phyloP scores from a whole-genome alignment of 1,140 invertebrate species.

The Diprion similis region DNA sequence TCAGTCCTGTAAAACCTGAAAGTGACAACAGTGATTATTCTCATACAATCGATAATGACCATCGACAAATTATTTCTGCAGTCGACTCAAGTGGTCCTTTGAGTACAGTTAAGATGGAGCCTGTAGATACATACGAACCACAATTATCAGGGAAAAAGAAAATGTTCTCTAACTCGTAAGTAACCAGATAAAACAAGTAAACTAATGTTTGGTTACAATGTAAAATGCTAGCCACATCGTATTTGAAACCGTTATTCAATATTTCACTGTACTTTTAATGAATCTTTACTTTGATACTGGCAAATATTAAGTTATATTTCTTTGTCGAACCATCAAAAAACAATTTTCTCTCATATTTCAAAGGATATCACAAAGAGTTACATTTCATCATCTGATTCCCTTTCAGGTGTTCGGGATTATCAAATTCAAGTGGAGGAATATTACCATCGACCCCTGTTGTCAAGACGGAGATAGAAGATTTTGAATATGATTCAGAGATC shows the following conservation, averaged over 20 bases:
- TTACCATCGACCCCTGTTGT: conserved; percentile 43
- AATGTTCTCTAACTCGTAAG: conserved; percentile 34
- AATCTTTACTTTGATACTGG: too few species aligned
- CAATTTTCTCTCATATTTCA: not conserved
- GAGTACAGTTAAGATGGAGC: conserved; percentile 44
- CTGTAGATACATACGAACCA: conserved; percentile 45
- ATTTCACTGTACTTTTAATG: not conserved
- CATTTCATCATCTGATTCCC: conserved; percentile 1
- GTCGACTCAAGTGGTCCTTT: conserved; percentile 35
- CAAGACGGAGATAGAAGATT: conserved; percentile 56
- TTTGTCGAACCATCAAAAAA: too few species aligned
- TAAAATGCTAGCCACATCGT: not conserved
- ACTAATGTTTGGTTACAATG: not conserved
- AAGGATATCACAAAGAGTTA: not conserved
- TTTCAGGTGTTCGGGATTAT: conserved; percentile 39
- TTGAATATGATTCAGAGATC: conserved; percentile 49
- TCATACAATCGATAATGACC: conserved; percentile 44
- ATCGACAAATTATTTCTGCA: conserved; percentile 37
- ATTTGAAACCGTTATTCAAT: not conserved
- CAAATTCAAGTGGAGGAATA: not conserved
- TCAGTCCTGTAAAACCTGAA: conserved; percentile 48
- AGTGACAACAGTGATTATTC: conserved; percentile 51
- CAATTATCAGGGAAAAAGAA: conserved; percentile 40
- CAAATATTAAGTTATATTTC: too few species aligned
- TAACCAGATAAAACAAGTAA: not conserved